A percentile compares a stretch with the other conserved stretches of the same genome.
Evolutionary conservation across 2,113 vertebrate species (phyloP).

Genomic region (Brachyhypopomus gauderio): DNA sequence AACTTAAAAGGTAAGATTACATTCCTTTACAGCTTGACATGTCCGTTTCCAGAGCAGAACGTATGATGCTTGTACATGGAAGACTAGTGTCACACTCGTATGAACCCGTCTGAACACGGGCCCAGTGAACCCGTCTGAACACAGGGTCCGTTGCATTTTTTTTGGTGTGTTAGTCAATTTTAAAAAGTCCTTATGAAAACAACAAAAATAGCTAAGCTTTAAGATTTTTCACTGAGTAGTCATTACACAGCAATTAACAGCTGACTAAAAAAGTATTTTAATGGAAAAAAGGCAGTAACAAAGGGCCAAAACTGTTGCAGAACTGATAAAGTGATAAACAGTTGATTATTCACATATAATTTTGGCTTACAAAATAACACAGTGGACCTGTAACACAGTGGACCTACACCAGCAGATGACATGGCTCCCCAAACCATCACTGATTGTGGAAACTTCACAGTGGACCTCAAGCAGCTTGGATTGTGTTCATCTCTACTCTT

Average conservation of each 20-base stretch:
- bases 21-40: neutral
- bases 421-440: too few species aligned
- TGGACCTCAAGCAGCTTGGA: too few species aligned
- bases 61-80: neutral
- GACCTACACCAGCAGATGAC: too few species aligned
- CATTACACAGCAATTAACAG: neutral
- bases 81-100: neutral
- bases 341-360: neutral
- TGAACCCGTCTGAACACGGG: conserved; percentile 36
- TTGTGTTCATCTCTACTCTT: too few species aligned
- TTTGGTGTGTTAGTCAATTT: conserved; percentile 54
- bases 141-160: conserved; percentile 20
- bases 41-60: neutral
- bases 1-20: conserved; percentile 89
- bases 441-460: too few species aligned
- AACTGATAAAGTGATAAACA: neutral
- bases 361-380: too few species aligned
- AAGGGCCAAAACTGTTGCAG: neutral
- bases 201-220: conserved; percentile 62
- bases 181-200: conserved; percentile 52
- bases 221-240: neutral
- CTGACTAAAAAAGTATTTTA: neutral
- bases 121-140: conserved; percentile 43
- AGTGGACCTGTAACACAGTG: too few species aligned
- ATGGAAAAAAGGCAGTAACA: neutral